A percentile compares a stretch with the other conserved stretches of the same genome.
These are phyloP conservation scores for Steinernema carpocapsae DNA, from an alignment of 2,888 invertebrate genomes.

Conservation along the genomic window DNA sequence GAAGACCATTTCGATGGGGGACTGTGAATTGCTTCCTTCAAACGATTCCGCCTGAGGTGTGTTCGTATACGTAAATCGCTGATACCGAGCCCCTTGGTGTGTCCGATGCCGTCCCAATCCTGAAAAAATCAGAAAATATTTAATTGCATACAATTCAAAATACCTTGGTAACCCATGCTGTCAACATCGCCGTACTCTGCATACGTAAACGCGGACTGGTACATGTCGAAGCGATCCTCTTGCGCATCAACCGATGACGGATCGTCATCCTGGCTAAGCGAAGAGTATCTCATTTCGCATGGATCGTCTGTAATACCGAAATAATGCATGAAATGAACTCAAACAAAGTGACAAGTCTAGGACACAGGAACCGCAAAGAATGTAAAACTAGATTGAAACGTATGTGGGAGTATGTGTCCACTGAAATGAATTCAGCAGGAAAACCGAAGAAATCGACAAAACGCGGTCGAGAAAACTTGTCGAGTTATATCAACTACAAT, in stretches of 20 bases:
- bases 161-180: slow-evolving; percentile 29
- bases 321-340: too few species aligned
- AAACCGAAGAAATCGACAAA: too few species aligned
- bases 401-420: too few species aligned
- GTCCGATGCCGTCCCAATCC: slow-evolving; percentile 4
- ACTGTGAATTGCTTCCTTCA: slow-evolving; percentile 6
- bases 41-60: slow-evolving; percentile 4
- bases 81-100: slow-evolving; percentile 23
- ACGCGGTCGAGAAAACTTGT: too few species aligned
- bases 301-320: not conserved
- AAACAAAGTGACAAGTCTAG: too few species aligned
- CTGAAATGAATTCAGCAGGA: too few species aligned
- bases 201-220: slow-evolving; percentile 27
- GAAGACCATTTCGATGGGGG: slow-evolving; percentile 40
- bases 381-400: too few species aligned
- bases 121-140: not conserved
- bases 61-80: slow-evolving; percentile 13
- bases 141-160: not conserved
- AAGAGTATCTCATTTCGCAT: slow-evolving; percentile 22
- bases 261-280: slow-evolving; percentile 16
- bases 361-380: too few species aligned
- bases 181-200: slow-evolving; percentile 27
- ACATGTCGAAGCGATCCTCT: slow-evolving; percentile 14
- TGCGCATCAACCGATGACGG: not conserved
- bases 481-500: too few species aligned